Base-by-base conservation (phyloP, 2,797 vertebrate species). In the Rachycentron canadum region DNA sequence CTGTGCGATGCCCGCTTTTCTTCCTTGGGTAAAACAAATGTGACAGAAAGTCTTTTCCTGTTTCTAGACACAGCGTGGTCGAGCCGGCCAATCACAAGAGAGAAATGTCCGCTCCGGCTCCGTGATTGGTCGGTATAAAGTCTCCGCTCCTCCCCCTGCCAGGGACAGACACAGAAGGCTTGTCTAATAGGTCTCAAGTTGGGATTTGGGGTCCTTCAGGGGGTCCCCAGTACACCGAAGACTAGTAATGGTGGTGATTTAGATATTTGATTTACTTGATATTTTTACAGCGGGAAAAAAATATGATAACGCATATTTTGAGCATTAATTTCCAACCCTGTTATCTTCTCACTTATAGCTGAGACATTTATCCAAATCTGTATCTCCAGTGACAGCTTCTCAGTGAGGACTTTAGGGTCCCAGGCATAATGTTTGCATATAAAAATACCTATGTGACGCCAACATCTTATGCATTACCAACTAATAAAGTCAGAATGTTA, bases 171-270 rank as follows among this genome's bases (percentile, higher is more conserved):
- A 74, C 66, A 59, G 78, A 85, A 67, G 68, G 79, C 70, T 87
- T 86, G 69, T 84, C 83, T 86, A 81, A 86, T 83, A 11, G 83
- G 78, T 85, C 81, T 90, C 87, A 91, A 81, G 5, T 81, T 88
- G 89, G 83, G 84, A 89, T 89, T 89, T 91, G 86, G 69, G 79
- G 78, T 90, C 84, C 85, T 90, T 87, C 61, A 79, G 85, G 88
- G 84, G 82, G 68, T 89, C 85, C 76, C 64, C 58, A 79, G 80
- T 19, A 83, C 85, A 78, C 78, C 32, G 25, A 84, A 83, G 82
- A 87, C 79, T 68, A 59, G 83, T 86, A 81, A 84, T 85, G 34
- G 53, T 79, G 58, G 69, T 86, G 78, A 92, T 90, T 85, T 88
- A 91, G 82, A 78, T 86, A 84, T 89, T 90, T 83, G 77, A 85